phyloP scores from a whole-genome alignment of 2,888 invertebrate species.

The Graphium colonna region DNA sequence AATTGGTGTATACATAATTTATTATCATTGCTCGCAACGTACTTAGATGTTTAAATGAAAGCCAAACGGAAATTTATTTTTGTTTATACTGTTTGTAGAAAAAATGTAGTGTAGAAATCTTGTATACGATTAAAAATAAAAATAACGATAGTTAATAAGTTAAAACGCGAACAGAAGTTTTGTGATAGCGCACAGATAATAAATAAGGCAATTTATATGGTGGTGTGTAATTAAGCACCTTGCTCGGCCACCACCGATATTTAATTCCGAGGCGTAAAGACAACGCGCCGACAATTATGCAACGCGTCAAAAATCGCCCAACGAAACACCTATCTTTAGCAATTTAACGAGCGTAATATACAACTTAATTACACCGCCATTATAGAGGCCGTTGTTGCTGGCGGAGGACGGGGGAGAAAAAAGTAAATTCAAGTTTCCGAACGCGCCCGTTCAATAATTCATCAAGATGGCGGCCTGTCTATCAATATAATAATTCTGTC shows the following conservation, averaged over 20 bases:
- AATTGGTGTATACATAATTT: not conserved
- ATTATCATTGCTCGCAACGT: not conserved
- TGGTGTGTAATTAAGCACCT: conserved; percentile 4
- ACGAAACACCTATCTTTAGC: conserved; percentile 21
- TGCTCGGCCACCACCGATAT: not conserved
- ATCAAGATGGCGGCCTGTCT: conserved; percentile 62
- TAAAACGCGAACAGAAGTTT: not conserved
- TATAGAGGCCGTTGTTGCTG: conserved; percentile 45
- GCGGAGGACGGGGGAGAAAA: conserved; percentile 32
- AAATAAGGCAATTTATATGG: conserved; percentile 16
- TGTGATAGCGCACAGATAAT: not conserved
- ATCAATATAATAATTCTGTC: conserved; percentile 78
- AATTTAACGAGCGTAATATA: conserved; percentile 20
- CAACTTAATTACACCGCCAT: conserved; percentile 33
- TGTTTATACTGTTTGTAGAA: no score
- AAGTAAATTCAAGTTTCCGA: conserved; percentile 41
- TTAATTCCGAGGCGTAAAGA: conserved; percentile 10
- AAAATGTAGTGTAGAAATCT: no score
- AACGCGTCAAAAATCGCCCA: conserved; percentile 27
- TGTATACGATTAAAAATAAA: no score
- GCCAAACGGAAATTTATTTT: no score
- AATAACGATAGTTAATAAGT: not conserved
- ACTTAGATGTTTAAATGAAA: not conserved
- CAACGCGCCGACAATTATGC: conserved; percentile 18
- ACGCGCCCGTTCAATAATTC: conserved; percentile 56